phyloP scores from a whole-genome alignment of 2,113 vertebrate species.

The Hippocampus comes region DNA sequence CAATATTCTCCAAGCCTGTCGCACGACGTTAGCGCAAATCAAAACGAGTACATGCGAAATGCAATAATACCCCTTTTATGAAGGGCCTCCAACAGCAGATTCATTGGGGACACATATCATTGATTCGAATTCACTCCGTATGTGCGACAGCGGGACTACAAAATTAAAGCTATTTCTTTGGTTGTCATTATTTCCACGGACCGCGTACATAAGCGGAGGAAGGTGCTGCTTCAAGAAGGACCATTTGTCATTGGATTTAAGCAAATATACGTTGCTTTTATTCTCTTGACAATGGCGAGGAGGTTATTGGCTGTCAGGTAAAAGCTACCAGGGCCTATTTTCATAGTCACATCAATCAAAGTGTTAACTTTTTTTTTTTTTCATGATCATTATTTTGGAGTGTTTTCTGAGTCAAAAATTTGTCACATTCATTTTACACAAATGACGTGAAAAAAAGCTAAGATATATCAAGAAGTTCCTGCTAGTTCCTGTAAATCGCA shows the following conservation, averaged over 20 bases:
- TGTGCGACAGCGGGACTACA: conserved; percentile 8
- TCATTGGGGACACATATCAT: conserved; percentile 40
- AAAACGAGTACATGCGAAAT: conserved; percentile 38
- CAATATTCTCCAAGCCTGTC: conserved; percentile 22
- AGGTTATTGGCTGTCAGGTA: conserved; percentile 46
- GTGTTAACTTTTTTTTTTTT: background rate
- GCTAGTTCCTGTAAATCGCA: no score
- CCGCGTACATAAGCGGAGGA: conserved; percentile 40
- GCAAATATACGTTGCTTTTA: conserved; percentile 35
- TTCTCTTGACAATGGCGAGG: conserved; percentile 16
- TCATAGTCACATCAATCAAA: conserved; percentile 57
- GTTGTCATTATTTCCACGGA: conserved; percentile 23
- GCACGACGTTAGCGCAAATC: conserved; percentile 30
- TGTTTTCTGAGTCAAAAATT: background rate
- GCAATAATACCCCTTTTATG: conserved; percentile 35
- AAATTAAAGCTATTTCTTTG: conserved; percentile 47
- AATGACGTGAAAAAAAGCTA: background rate
- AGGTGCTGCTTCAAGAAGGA: conserved; percentile 28
- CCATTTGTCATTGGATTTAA: conserved; percentile 52
- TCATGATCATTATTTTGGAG: background rate
- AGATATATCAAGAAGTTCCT: no score
- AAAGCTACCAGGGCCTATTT: conserved; percentile 19
- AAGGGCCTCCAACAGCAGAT: conserved; percentile 22
- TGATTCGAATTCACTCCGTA: conserved; percentile 40
- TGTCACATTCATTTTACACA: background rate